Percentiles rank a stretch among this genome's conserved stretches.
phyloP scores from a whole-genome alignment of 1,140 invertebrate genomes.

The Lithobius niger region DNA sequence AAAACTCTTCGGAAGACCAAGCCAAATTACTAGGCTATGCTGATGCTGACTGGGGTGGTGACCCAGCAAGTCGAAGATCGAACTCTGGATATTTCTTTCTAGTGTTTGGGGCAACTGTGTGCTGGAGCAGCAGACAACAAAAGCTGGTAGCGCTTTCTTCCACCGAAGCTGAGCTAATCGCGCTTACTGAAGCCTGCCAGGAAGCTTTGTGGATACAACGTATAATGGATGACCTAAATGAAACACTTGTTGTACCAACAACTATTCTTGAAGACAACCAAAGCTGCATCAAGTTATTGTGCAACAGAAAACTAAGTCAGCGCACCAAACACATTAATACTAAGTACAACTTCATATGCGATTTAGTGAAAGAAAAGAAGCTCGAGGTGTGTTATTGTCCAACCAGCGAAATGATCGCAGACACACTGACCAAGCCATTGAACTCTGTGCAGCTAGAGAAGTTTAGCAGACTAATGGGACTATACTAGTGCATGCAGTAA shows the following conservation, averaged over 20 bases:
- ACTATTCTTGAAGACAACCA: not conserved
- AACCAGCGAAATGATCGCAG: not conserved
- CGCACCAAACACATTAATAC: not conserved
- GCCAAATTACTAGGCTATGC: not conserved
- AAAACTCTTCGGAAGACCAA: too few species aligned
- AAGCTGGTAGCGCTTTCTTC: constrained; percentile 23
- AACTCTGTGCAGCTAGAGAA: too few species aligned
- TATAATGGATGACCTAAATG: not conserved
- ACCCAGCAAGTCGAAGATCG: constrained; percentile 22
- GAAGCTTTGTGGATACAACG: constrained; percentile 22
- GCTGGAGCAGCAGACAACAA: constrained; percentile 25
- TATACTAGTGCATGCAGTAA: too few species aligned
- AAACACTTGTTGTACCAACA: not conserved
- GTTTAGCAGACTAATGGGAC: too few species aligned
- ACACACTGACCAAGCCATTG: not conserved
- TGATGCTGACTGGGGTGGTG: not conserved
- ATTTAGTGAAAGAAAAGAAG: too few species aligned
- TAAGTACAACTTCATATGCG: not conserved
- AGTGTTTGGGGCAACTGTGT: constrained; percentile 19
- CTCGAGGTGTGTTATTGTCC: not conserved
- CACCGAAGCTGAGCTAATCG: constrained; percentile 29
- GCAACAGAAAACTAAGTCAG: not conserved
- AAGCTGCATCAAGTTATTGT: not conserved
- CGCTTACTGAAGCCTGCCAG: constrained; percentile 26
- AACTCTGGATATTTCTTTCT: constrained; percentile 29